Evolutionary conservation across 2,888 invertebrate genomes (phyloP).

Genomic region (Drosophila picticornis): DNA sequence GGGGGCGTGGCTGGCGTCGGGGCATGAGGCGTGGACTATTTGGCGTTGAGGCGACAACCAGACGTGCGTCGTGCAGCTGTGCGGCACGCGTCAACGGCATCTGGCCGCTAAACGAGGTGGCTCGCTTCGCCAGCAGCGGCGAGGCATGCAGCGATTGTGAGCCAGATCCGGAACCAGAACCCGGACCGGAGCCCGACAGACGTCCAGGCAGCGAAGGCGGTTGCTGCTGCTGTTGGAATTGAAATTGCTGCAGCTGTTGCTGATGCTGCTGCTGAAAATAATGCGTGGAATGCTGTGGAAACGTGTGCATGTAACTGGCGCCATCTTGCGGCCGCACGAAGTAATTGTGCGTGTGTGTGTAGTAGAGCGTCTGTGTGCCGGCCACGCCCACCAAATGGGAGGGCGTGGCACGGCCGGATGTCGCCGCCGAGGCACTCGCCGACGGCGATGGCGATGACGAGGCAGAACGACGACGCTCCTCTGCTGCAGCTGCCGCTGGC

Average conservation of each 20-base stretch:
- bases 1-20: conserved; percentile 86
- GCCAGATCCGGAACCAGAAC: conserved; percentile 52
- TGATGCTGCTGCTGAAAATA: conserved; percentile 62
- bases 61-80: conserved; percentile 60
- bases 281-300: conserved; percentile 76
- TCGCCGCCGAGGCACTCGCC: conserved; percentile 58
- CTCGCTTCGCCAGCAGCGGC: conserved; percentile 83
- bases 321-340: conserved; percentile 78
- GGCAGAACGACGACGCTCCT: conserved; percentile 67
- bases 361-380: conserved; percentile 60
- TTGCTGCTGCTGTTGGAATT: conserved; percentile 58
- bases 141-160: conserved; percentile 82
- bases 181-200: conserved; percentile 43
- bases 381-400: conserved; percentile 60
- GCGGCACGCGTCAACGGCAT: conserved; percentile 73
- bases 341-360: conserved; percentile 73
- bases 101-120: conserved; percentile 83
- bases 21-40: conserved; percentile 91
- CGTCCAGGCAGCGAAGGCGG: conserved; percentile 61
- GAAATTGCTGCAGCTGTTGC: conserved; percentile 41
- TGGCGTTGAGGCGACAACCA: conserved; percentile 87
- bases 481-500: conserved; percentile 53
- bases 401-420: conserved; percentile 80
- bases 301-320: conserved; percentile 81
- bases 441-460: conserved; percentile 76